Evolutionary conservation across 2,797 vertebrate species (phyloP).

Genomic region (Phalloptychus januarius): DNA sequence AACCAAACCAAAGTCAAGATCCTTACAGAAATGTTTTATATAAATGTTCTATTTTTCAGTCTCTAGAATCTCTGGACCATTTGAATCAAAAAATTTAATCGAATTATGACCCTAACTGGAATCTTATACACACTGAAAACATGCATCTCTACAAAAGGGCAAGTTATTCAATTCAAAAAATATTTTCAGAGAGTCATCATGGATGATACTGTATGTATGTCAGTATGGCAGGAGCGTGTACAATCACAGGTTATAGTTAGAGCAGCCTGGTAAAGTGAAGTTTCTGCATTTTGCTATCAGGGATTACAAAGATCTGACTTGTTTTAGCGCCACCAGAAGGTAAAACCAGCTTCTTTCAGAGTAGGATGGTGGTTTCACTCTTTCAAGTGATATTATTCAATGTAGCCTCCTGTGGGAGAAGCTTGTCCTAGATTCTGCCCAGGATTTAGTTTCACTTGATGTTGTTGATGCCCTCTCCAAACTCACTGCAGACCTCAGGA

Average conservation of each 20-base stretch:
- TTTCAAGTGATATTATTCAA: conserved; percentile 49
- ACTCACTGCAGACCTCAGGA: conserved; percentile 30
- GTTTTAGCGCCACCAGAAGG: neutral
- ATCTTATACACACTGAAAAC: too few relatives aligned
- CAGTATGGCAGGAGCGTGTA: too few relatives aligned
- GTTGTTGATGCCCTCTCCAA: conserved; percentile 48
- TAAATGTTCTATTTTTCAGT: too few relatives aligned
- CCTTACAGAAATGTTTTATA: too few relatives aligned
- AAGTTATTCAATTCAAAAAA: neutral
- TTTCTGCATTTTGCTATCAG: neutral
- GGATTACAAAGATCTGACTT: neutral
- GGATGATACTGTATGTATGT: too few relatives aligned
- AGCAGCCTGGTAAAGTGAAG: neutral
- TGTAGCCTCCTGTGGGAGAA: conserved; percentile 52
- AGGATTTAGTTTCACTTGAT: conserved; percentile 59
- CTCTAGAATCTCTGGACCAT: too few relatives aligned
- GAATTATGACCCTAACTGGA: too few relatives aligned
- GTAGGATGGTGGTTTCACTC: conserved; percentile 8
- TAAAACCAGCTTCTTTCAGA: neutral
- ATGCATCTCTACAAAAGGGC: neutral
- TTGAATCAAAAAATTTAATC: too few relatives aligned
- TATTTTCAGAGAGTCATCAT: neutral
- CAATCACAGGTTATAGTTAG: neutral
- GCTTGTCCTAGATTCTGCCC: conserved; percentile 62
- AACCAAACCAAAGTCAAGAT: too few relatives aligned